Evolutionary conservation across 1,140 invertebrate species (phyloP).

Genomic region (Charaxes varanes): DNA sequence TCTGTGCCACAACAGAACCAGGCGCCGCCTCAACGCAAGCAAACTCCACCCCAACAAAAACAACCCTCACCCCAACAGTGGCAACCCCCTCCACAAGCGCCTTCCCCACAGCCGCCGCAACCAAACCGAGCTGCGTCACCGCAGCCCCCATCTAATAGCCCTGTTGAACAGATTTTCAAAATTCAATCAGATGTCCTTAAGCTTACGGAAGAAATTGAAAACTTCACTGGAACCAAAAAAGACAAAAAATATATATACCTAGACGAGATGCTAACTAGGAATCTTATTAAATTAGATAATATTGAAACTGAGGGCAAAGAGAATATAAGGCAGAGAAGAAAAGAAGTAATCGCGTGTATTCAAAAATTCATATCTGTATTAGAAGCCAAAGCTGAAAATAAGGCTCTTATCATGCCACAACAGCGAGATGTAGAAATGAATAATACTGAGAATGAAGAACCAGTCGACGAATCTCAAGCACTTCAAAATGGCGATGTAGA

Average conservation of each 20-base stretch:
- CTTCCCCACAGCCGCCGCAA: slow-evolving; percentile 28
- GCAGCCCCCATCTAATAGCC: slow-evolving; percentile 75
- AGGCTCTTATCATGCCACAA: slow-evolving; percentile 33
- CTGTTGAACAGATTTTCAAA: slow-evolving; percentile 84
- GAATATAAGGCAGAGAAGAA: slow-evolving; percentile 88
- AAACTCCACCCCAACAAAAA: slow-evolving; percentile 36
- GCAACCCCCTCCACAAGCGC: slow-evolving; percentile 37
- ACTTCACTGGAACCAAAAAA: slow-evolving; percentile 82
- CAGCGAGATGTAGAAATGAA: slow-evolving; percentile 53
- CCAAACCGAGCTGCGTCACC: too few species aligned
- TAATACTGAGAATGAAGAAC: slow-evolving; percentile 23
- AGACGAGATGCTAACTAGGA: slow-evolving; percentile 96
- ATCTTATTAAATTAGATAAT: slow-evolving; percentile 92
- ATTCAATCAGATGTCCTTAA: slow-evolving; percentile 88
- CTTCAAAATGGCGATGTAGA: slow-evolving; percentile 61
- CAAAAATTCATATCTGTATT: slow-evolving; percentile 88
- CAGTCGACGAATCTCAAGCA: slow-evolving; percentile 21
- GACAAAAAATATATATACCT: slow-evolving; percentile 92
- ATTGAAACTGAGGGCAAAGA: slow-evolving; percentile 94
- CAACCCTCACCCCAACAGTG: slow-evolving; percentile 48
- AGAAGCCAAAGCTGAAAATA: slow-evolving; percentile 81
- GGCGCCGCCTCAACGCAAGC: slow-evolving; percentile 34
- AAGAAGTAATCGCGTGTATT: slow-evolving; percentile 91
- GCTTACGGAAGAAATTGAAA: slow-evolving; percentile 84
- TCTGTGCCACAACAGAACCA: slow-evolving; percentile 46